Evolutionary conservation across 1,140 invertebrate genomes (phyloP), one percentile per base, ranked within the genome.

Genomic region (Nautilus pompilius): DNA sequence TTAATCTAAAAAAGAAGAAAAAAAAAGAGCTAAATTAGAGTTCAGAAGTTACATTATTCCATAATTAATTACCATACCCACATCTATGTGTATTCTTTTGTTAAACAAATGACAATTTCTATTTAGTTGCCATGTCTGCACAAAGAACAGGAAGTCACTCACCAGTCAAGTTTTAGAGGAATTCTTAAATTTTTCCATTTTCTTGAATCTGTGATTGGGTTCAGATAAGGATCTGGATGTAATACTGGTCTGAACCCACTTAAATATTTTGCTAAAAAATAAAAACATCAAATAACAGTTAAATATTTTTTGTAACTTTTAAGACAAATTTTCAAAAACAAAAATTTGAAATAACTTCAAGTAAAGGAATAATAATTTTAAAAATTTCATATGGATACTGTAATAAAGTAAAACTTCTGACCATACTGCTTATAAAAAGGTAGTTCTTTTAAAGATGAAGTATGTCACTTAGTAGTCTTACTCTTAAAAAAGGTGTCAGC

Each of bases 81-180:
- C 5, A 32, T 8, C 6, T 5, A 10, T 15, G 20, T 5, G 10
- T 57, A 20, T 32, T 15, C 30, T n/a, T 15, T 3, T 29, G n/a
- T 28, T 28, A 13, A 6, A 32, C 24, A 15, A 57, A 17, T n/a
- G 6, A 13, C 30, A 17, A 32, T 57, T 32, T 17, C 30, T 57
- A n/a, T n/a, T n/a, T n/a, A n/a, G n/a, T n/a, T n/a, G n/a, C n/a
- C n/a, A n/a, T n/a, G n/a, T n/a, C n/a, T n/a, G n/a, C n/a, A n/a
- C n/a, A n/a, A n/a, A n/a, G n/a, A n/a, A n/a, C 17, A 57, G 24
- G 30, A 32, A 57, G 15, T 60, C 48, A 60, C 56, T 59, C 49
- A 73, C 72, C 72, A 73, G 60, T 73, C 72, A 13, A 69, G 15
- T 66, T 54, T 71, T 17, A 56, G 15, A 20, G 67, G 72, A 29